Conservation (phyloP, 2,797 vertebrate genomes). For the Rhabdomys pumilio region DNA sequence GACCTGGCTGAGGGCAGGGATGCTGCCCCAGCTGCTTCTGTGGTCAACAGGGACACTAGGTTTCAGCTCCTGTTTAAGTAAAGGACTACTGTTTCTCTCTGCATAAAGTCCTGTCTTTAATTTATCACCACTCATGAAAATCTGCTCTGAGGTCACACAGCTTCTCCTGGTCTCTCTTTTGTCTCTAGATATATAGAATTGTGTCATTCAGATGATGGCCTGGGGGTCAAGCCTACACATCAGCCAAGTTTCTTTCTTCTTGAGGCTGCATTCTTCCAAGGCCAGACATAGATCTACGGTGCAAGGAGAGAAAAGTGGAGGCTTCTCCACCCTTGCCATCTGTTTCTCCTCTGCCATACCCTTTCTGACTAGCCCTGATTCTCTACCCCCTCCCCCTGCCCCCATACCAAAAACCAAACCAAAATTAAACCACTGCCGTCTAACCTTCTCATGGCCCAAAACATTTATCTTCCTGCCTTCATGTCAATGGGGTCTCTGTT, state of each 20-base stretch:
- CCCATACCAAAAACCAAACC: not conserved
- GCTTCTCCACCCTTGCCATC: accelerated
- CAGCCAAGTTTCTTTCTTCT: not conserved
- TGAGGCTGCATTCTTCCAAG: not conserved
- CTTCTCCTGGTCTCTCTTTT: not conserved
- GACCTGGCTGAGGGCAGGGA: conserved; percentile 19
- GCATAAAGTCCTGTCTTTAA: conserved; percentile 31
- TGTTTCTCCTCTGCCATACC: not conserved
- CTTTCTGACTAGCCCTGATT: not conserved
- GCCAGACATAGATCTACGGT: not conserved
- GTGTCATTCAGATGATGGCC: not conserved
- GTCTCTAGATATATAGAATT: not conserved
- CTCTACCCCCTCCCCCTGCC: too few relatives aligned
- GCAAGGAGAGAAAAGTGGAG: not conserved
- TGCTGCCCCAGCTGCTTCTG: not conserved
- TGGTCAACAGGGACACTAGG: conserved; percentile 12
- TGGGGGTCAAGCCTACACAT: not conserved
- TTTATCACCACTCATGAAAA: conserved; percentile 67
- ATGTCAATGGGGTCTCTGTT: not conserved
- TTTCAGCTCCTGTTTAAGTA: not conserved
- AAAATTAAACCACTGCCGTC: not conserved
- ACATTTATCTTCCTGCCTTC: accelerated
- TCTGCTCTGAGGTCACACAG: not conserved
- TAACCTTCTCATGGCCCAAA: too few relatives aligned
- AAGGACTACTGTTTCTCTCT: not conserved